Evolutionary conservation across 1,140 invertebrate species (phyloP).

Genomic region (Bombyx mandarina): DNA sequence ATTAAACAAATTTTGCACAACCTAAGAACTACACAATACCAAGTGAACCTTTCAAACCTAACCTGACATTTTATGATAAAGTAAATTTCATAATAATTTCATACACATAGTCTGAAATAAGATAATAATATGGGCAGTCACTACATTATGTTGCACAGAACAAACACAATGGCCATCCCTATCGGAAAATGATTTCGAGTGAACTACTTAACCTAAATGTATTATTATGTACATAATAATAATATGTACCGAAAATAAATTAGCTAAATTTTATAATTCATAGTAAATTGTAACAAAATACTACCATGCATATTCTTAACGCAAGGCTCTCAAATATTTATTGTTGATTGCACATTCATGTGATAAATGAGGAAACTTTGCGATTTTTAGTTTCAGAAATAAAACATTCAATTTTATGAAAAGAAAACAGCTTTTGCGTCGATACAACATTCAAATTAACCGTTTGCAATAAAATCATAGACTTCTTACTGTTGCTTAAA

Average conservation of each 20-base stretch:
- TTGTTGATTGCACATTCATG: neutral
- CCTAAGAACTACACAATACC: conserved; percentile 16
- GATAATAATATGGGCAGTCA: no score
- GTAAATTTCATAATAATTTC: conserved; percentile 8
- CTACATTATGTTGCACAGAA: no score
- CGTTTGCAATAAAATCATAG: conserved; percentile 21
- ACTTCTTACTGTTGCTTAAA: conserved; percentile 7
- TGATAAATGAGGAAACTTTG: neutral
- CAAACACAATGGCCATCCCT: conserved; percentile 9
- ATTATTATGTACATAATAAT: conserved; percentile 45
- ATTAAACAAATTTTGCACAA: no score
- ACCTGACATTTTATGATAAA: conserved; percentile 11
- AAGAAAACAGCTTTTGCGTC: neutral
- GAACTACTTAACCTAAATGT: conserved; percentile 41
- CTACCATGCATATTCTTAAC: no score
- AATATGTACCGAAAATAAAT: conserved; percentile 37
- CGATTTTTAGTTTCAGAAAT: neutral
- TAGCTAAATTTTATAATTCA: conserved; percentile 16
- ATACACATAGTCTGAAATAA: conserved; percentile 8
- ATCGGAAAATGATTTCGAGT: conserved; percentile 25
- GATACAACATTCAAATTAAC: neutral
- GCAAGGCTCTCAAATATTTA: neutral
- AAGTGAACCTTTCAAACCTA: conserved; percentile 18
- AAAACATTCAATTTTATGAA: conserved; percentile 9
- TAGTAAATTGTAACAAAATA: no score